These are phyloP conservation scores for Lucinisca nassula DNA, from an alignment of 2,888 invertebrate genomes.

Conservation along the genomic window DNA sequence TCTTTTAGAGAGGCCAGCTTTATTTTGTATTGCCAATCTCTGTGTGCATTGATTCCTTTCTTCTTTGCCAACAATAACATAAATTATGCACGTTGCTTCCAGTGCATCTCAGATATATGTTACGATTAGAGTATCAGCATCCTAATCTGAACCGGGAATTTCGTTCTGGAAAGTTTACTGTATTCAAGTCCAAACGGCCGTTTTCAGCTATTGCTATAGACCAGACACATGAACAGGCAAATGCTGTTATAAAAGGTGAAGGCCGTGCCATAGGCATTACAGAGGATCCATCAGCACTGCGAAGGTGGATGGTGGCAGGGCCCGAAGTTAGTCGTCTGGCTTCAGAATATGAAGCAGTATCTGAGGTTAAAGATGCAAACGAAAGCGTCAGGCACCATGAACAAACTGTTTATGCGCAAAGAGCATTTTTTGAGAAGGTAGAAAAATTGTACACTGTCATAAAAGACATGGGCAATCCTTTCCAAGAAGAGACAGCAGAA, in stretches of 20 bases:
- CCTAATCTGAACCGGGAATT: conserved; percentile 43
- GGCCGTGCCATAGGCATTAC: conserved; percentile 73
- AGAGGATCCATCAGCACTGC: conserved; percentile 66
- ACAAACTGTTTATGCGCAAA: not conserved
- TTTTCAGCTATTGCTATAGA: conserved; percentile 72
- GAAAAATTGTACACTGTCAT: not conserved
- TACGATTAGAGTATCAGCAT: not conserved
- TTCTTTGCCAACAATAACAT: conserved; percentile 51
- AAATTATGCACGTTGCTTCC: conserved; percentile 58
- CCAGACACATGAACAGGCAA: conserved; percentile 76
- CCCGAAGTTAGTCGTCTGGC: conserved; percentile 66
- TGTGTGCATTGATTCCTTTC: conserved; percentile 41
- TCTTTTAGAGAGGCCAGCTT: conserved; percentile 28
- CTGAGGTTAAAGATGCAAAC: not conserved
- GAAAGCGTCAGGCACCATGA: conserved; percentile 7
- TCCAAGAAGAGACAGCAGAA: conserved; percentile 23
- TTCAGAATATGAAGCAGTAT: conserved; percentile 40
- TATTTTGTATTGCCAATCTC: not conserved
- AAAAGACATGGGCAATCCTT: conserved; percentile 26
- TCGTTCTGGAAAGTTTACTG: conserved; percentile 65
- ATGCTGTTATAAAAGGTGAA: conserved; percentile 74
- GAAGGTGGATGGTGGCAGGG: conserved; percentile 51
- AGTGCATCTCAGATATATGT: conserved; percentile 38
- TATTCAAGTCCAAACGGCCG: conserved; percentile 62
- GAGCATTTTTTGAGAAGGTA: not conserved